phyloP scores from a whole-genome alignment of 2,113 vertebrate species.

The Erpornis zantholeuca region DNA sequence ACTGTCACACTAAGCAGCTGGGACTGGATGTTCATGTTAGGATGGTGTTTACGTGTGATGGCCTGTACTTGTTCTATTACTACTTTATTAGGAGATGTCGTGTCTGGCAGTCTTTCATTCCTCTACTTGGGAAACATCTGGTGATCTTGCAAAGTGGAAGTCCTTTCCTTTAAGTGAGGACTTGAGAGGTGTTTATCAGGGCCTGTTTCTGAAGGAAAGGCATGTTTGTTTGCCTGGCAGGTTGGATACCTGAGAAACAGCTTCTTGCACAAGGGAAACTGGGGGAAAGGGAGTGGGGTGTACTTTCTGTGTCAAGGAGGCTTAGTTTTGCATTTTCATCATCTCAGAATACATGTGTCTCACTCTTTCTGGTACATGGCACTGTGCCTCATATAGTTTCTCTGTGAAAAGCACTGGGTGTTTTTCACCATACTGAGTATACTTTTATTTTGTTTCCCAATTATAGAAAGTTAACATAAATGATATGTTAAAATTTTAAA shows the following conservation, averaged over 20 bases:
- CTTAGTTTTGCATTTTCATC: background rate
- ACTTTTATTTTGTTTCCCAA: background rate
- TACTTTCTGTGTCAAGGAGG: background rate
- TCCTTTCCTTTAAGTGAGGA: background rate
- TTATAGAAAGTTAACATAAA: background rate
- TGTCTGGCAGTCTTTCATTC: background rate
- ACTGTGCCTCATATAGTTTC: background rate
- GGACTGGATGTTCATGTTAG: background rate
- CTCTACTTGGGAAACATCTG: background rate
- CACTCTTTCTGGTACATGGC: background rate
- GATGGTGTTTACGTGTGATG: fast-evolving
- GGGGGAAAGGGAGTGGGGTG: too few relatives aligned
- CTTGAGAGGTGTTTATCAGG: background rate
- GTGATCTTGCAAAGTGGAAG: background rate
- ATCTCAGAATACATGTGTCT: background rate
- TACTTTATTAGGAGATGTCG: background rate
- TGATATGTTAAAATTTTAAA: background rate
- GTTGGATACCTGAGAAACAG: background rate
- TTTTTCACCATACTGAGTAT: background rate
- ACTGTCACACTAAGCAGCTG: background rate
- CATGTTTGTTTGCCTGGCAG: background rate
- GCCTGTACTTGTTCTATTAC: background rate
- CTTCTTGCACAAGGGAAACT: background rate
- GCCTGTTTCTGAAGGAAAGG: background rate
- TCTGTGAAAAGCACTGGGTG: background rate